Evolutionary conservation across 2,113 vertebrate species (phyloP).

Genomic region (Callipepla californica): DNA sequence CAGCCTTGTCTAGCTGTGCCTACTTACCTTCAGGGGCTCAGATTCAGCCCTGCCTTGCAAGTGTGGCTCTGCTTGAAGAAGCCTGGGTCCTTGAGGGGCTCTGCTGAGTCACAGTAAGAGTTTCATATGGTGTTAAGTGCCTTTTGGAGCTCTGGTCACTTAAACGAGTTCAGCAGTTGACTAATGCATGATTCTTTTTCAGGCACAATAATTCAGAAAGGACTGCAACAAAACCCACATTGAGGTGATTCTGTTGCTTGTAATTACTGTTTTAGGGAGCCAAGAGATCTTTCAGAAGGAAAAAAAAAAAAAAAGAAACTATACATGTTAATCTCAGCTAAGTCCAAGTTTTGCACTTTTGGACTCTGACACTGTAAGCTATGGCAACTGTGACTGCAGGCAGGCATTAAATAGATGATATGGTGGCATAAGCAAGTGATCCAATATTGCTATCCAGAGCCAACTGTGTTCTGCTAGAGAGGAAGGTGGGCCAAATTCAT

Average conservation of each 20-base stretch:
- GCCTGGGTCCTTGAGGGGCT: not conserved
- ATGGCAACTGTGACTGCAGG: not conserved
- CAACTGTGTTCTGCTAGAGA: accelerated
- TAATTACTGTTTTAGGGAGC: not conserved
- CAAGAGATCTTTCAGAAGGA: not conserved
- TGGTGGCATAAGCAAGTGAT: not conserved
- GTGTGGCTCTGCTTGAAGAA: not conserved
- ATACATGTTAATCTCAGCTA: not conserved
- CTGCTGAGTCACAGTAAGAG: not conserved
- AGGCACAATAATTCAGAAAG: not conserved
- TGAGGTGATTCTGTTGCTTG: not conserved
- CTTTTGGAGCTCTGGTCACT: not conserved
- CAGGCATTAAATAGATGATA: not conserved
- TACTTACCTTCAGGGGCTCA: not conserved
- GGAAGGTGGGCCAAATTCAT: conserved; percentile 15
- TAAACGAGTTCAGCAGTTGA: not conserved
- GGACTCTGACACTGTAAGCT: not conserved
- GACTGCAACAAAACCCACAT: not conserved
- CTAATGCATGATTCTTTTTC: not conserved
- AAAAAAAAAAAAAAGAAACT: not conserved
- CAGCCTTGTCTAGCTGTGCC: not conserved
- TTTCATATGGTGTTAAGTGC: not conserved
- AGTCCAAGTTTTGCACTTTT: not conserved
- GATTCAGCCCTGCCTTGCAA: not conserved
- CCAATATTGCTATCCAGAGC: not conserved